Base-by-base conservation (phyloP, 92 coral and sea anemone species). In the Scolanthus callimorphus region DNA sequence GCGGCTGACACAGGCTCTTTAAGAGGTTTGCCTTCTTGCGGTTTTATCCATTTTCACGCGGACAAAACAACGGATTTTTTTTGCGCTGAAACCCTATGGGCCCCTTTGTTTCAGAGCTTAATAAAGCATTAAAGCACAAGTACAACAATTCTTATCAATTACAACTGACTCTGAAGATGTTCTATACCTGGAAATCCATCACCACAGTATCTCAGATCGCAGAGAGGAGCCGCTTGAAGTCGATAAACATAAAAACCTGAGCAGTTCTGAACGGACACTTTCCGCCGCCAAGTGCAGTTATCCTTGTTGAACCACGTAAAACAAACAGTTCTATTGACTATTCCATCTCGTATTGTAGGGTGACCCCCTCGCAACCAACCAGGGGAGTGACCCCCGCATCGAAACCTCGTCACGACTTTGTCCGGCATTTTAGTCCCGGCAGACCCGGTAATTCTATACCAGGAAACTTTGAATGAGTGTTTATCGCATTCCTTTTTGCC, bases 111-210 rank as follows among this genome's bases (percentile, higher is more conserved):
- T n/a, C n/a, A n/a, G n/a, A n/a, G n/a, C n/a, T n/a, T n/a, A n/a
- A n/a, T n/a, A n/a, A n/a, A n/a, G n/a, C n/a, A n/a, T n/a, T n/a
- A n/a, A n/a, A n/a, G n/a, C n/a, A n/a, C n/a, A n/a, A n/a, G n/a
- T n/a, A n/a, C n/a, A n/a, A n/a, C n/a, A n/a, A n/a, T n/a, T n/a
- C n/a, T n/a, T n/a, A n/a, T n/a, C n/a, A n/a, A n/a, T n/a, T n/a
- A n/a, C n/a, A n/a, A n/a, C n/a, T n/a, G n/a, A n/a, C n/a, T n/a
- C n/a, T n/a, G n/a, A n/a, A n/a, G n/a, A n/a, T n/a, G n/a, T n/a
- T n/a, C n/a, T n/a, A 19, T 46, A 46, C 52, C 52, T 46, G 52
- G 52, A 46, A 20, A 9, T 9, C 52, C 52, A 46, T 46, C 52
- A 10, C 52, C 52, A 46, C 52, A 46, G 23, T 46, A 46, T 9